These are phyloP conservation scores for Periphyllus acericola DNA, from an alignment of 2,888 invertebrate species.

Conservation along the genomic window DNA sequence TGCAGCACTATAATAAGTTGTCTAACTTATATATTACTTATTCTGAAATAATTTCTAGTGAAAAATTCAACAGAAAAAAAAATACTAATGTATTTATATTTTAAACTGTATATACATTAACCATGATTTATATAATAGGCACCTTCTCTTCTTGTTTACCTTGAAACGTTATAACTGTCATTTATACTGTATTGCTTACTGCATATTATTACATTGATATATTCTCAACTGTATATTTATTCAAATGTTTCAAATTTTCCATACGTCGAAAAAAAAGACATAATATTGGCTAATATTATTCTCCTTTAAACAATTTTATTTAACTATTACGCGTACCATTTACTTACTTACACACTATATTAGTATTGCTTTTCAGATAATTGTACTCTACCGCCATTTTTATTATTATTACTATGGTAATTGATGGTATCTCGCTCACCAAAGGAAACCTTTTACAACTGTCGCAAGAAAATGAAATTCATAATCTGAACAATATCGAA, in stretches of 20 bases:
- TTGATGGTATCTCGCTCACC: no score
- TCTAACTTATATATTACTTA: background rate
- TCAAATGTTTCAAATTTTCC: background rate
- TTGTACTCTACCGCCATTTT: no score
- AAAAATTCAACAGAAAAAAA: background rate
- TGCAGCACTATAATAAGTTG: background rate
- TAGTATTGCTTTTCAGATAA: background rate
- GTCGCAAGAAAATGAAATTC: no score
- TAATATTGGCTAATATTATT: background rate
- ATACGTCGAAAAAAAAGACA: background rate
- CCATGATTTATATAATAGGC: slow-evolving; percentile 31
- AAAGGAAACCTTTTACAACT: no score
- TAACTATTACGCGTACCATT: background rate
- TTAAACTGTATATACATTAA: background rate
- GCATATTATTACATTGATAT: background rate
- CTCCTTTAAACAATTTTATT: background rate
- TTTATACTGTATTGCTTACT: background rate
- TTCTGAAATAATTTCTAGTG: slow-evolving; percentile 7
- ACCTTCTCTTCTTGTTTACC: slow-evolving; percentile 41
- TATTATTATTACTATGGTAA: no score
- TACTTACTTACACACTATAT: background rate
- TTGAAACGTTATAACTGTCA: slow-evolving; percentile 39
- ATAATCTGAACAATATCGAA: no score
- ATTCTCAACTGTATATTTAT: background rate
- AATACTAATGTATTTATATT: background rate